Evolutionary conservation across 2,888 invertebrate genomes (phyloP), one percentile per base, ranked within the genome.

Genomic region (Drosophila greeni): DNA sequence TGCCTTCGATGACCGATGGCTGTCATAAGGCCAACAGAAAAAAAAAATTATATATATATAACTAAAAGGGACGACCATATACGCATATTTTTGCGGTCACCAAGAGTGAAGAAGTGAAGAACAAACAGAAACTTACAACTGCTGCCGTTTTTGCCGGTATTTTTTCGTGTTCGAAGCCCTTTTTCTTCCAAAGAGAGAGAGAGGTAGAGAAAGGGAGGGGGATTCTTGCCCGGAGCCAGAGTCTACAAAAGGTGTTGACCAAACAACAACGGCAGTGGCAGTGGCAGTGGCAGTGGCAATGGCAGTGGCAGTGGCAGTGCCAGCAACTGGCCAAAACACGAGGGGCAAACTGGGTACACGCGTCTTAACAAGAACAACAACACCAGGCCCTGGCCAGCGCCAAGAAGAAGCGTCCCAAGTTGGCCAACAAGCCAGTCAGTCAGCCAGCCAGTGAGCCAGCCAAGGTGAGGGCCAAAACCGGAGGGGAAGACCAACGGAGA

Each of bases 161-260:
- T 60, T 57, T 58, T 24, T 53, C 58, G 43, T 66, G 43, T 37
- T 42, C 55, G 20, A 37, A 49, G 26, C 51, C 62, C 57, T 66
- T 70, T 68, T 52, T 52, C 64, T 57, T 69, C 66, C 65, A 62
- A 49, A 66, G 58, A 48, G 59, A 66, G 20, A 14, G 37, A 2
- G n/a, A 4, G 1, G 9, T 18, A 26, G 51, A 3, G 20, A 20
- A 20, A 20, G 18, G 16, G 3, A n/a, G 5, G 12, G 16, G 55
- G 36, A 16, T 75, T 71, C 70, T 76, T 72, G 83, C 83, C 83
- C 72, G 76, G 59, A 82, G 82, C 78, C 66, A 82, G 70, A 73
- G 74, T 82, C 83, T 80, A 74, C 80, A 80, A 80, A 81, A 81
- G 80, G 83, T 80, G 80, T 82, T 80, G 80, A 72, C 76, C 81